A percentile compares a stretch with the other conserved stretches of the same genome.
phyloP scores from a whole-genome alignment of 2,113 vertebrate species.

The Crotalus tigris region DNA sequence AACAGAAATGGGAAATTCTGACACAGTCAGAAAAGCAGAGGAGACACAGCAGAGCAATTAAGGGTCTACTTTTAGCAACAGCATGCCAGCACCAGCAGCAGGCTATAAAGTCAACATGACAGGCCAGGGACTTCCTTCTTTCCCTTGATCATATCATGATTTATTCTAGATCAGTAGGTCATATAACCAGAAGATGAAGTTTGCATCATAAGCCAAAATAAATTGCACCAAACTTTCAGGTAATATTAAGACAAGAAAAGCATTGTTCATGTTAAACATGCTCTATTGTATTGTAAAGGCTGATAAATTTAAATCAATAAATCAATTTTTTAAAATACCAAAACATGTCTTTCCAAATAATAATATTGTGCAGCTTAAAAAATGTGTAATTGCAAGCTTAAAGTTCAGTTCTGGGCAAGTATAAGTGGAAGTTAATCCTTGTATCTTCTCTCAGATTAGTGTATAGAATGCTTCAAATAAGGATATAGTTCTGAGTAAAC shows the following conservation, averaged over 20 bases:
- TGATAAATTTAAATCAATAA: not conserved
- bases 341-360: not conserved
- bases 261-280: not conserved
- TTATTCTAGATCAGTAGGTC: not conserved
- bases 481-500: not conserved
- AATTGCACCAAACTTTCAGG: not conserved
- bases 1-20: not conserved
- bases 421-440: not conserved
- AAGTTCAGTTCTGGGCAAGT: not conserved
- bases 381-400: not conserved
- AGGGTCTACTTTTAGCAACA: not conserved
- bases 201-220: not conserved
- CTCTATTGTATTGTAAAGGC: not conserved
- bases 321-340: not conserved
- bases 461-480: not conserved
- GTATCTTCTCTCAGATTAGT: not conserved
- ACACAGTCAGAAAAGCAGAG: not conserved
- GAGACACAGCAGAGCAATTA: not conserved
- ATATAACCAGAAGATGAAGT: not conserved
- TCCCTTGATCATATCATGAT: not conserved
- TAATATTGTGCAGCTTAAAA: not conserved
- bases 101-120: not conserved
- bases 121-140: not conserved
- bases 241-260: constrained; percentile 9
- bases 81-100: not conserved